Base-by-base conservation (phyloP, 2,888 invertebrate species). In the Lordiphosa andalusiaca region DNA sequence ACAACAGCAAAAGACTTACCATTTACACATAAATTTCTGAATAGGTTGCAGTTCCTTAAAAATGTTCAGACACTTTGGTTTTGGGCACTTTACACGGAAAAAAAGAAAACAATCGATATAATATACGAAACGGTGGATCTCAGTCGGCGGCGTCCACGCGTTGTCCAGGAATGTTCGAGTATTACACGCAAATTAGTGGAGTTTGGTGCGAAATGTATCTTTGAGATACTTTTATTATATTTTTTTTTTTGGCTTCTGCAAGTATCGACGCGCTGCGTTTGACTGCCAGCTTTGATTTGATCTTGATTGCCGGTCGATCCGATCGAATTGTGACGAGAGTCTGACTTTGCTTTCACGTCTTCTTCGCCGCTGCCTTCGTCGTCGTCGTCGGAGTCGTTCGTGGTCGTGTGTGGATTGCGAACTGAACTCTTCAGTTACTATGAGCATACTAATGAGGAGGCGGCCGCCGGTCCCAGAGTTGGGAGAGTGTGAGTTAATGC, bases 251-350 rank as follows among this genome's bases (percentile, higher is more conserved):
- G 49, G 30, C 30, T 30, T 44, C 12, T 44, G 44, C 70, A 57
- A 62, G 56, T 74, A 44, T 48, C 76, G 76, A 76, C 69, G 80
- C 76, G 84, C 54, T 78, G 83, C 69, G 80, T 76, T 76, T 63
- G 76, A 47, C 80, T 71, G 76, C 60, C 72, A 62, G 85, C 65
- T 68, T 78, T 78, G 83, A 76, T 84, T 82, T 76, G 76, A 76
- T 74, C 33, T 76, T 68, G 65, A 77, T 69, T 58, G 60, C 53
- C 48, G 44, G 64, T 40, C 83, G 80, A 76, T 78, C 75, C 80
- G 75, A 76, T 76, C 75, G 72, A 73, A 84, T 50, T 53, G 44
- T 30, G 30, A 30, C 30, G 30, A 30, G 30, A 30, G 30, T 44
- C 33, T 55, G 68, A 49, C 46, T 73, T 57, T 30, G 57, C 55